Conservation (phyloP, 2,113 vertebrate species). For the Hipposideros armiger region DNA sequence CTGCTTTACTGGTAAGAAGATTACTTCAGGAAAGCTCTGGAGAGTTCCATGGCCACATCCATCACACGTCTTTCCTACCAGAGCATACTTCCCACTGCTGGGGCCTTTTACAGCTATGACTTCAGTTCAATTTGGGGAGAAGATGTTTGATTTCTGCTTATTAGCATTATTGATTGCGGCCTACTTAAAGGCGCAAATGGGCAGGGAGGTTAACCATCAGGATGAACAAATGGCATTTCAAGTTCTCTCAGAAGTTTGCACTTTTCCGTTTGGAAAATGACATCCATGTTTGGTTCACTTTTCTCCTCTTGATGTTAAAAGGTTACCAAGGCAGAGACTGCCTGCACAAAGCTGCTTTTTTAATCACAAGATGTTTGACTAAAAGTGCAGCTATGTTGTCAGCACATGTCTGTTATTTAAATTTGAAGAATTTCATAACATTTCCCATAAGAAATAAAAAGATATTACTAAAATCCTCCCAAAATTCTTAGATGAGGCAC, state of each 20-base stretch:
- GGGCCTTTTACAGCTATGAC: conserved; percentile 54
- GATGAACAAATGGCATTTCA: conserved; percentile 79
- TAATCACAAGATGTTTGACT: conserved; percentile 14
- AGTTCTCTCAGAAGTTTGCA: conserved; percentile 59
- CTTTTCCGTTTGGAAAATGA: conserved; percentile 68
- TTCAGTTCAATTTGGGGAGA: conserved; percentile 79
- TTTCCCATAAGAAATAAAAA: neutral
- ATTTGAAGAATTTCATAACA: neutral
- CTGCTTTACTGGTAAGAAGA: conserved; percentile 96
- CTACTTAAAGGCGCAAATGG: conserved; percentile 67
- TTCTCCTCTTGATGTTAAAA: conserved; percentile 69
- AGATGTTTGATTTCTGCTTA: conserved; percentile 76
- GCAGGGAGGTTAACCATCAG: conserved; percentile 79
- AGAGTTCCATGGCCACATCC: neutral
- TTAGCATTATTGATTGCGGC: conserved; percentile 84
- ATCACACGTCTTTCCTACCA: neutral
- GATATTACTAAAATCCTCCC: neutral
- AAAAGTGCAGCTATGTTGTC: neutral
- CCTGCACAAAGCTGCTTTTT: conserved; percentile 51
- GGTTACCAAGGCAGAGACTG: conserved; percentile 58
- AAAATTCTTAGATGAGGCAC: neutral
- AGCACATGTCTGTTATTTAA: neutral
- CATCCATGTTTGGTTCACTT: conserved; percentile 55
- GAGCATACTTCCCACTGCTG: conserved; percentile 42
- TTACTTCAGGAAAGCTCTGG: neutral